Evolutionary conservation across 2,113 vertebrate genomes (phyloP).

Genomic region (Tachysurus vachellii): DNA sequence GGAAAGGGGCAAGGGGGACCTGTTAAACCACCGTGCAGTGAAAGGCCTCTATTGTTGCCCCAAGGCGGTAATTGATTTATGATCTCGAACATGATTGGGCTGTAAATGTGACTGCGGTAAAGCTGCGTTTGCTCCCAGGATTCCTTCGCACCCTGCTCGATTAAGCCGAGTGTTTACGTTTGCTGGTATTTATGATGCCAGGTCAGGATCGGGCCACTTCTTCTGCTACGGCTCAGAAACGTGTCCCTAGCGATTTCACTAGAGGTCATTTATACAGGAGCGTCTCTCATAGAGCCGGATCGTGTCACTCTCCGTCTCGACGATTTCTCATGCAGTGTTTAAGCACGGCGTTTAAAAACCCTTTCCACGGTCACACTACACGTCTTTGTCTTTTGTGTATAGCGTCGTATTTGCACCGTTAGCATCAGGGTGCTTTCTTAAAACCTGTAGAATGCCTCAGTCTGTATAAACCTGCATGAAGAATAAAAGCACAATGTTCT

Average conservation of each 20-base stretch:
- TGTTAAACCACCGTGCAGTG: constrained; percentile 70
- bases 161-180: not conserved
- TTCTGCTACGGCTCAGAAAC: not conserved
- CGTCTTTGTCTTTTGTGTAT: not conserved
- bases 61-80: constrained; percentile 83
- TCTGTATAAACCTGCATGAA: not conserved
- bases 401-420: not conserved
- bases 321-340: not conserved
- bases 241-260: too few species aligned
- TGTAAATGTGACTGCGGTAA: constrained; percentile 81
- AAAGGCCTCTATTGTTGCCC: constrained; percentile 84
- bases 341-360: not conserved
- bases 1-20: constrained; percentile 70
- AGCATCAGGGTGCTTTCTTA: not conserved
- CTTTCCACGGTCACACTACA: not conserved
- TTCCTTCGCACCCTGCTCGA: constrained; percentile 48
- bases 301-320: not conserved
- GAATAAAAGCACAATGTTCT: not conserved
- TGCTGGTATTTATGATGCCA: constrained; percentile 7
- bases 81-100: constrained; percentile 81
- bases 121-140: constrained; percentile 68
- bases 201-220: not conserved
- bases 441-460: not conserved
- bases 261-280: not conserved
- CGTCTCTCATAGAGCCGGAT: not conserved